Evolutionary conservation across 2,888 invertebrate species (phyloP), one percentile per base, ranked within the genome.

Genomic region (Torymus texanus): DNA sequence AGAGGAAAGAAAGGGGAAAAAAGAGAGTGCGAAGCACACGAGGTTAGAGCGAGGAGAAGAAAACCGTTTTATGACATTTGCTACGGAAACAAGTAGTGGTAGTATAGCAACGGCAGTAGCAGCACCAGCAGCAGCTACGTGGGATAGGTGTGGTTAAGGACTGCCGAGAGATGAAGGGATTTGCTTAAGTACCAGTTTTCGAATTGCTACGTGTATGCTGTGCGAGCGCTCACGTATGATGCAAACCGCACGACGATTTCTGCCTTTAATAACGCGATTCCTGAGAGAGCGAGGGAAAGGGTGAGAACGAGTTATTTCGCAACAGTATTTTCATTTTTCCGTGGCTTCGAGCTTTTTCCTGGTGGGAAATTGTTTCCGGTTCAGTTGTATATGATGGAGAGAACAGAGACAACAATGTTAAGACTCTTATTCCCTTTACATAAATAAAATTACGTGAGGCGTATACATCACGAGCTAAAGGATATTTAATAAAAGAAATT

Each of bases 61-160:
- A 50, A 68, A 75, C 68, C 61, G 67, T 75, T 75, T 74, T 29
- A 75, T 67, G 53, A 75, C 75, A 53, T 67, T 75, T 61, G 72
- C 68, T 18, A 21, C 62, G 13, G 67, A 75, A 75, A 75, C 55
- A 62, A 68, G 66, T 61, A 74, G 56, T 41, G 41, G 41, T 41
- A 41, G 41, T 41, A 41, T 41, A 41, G 41, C 41, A 41, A 41
- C 41, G 8, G 41, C 41, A 41, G 41, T 8, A 41, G 41, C 41
- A 41, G 41, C 41, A 29, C 0, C 29, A 29, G 29, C 29, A 29
- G 29, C 29, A 29, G 29, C 29, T 29, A 29, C 12, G 0, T 24
- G 65, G 16, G n/a, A 56, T n/a, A 70, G 56, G 63, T 70, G 63
- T 63, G 63, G 70, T 70, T 70, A 56, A 16, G 53, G 8, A 1